Evolutionary conservation across 2,888 invertebrate genomes (phyloP).

Genomic region (Andrena haemorrhoa): DNA sequence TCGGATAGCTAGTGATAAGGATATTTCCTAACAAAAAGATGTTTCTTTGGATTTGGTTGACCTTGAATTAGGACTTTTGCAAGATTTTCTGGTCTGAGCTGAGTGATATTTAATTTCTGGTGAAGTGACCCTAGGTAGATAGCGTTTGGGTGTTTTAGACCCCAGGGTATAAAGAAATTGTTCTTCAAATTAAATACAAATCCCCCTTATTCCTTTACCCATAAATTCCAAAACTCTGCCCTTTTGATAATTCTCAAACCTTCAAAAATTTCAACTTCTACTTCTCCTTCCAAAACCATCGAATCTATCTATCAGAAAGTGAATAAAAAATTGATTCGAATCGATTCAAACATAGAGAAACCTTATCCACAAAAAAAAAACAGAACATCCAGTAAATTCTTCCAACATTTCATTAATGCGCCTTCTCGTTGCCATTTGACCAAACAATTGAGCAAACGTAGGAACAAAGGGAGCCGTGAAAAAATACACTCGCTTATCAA

Average conservation of each 20-base stretch:
- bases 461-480: background rate
- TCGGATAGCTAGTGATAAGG: constrained; percentile 55
- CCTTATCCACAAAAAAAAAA: background rate
- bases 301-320: no score
- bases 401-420: background rate
- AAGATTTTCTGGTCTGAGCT: background rate
- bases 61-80: background rate
- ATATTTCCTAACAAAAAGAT: constrained; percentile 36
- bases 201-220: no score
- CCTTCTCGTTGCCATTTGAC: background rate
- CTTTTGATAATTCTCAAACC: no score
- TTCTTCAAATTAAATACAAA: no score
- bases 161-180: no score
- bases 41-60: background rate
- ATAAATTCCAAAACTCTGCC: background rate
- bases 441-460: constrained; percentile 6
- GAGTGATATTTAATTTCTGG: background rate
- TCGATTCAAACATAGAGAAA: background rate
- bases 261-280: no score
- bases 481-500: constrained; percentile 1
- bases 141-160: no score
- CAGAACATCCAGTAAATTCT: background rate
- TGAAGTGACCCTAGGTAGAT: no score
- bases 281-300: no score
- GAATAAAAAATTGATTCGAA: background rate